phyloP scores from a whole-genome alignment of 2,113 vertebrate species.

The Pituophis catenifer region DNA sequence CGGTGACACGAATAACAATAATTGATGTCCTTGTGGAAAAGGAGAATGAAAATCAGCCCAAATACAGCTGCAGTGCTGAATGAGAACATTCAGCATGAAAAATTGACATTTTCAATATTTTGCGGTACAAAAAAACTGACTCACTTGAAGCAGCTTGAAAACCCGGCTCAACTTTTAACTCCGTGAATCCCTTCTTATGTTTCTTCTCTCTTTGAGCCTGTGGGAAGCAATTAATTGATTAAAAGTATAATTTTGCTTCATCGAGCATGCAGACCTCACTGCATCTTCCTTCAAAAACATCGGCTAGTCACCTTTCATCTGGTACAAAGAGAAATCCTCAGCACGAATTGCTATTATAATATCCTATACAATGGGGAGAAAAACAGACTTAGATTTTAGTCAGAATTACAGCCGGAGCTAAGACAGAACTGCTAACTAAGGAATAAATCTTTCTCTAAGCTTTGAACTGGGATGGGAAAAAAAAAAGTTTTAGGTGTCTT shows the following conservation, averaged over 20 bases:
- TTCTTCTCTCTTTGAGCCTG: not conserved
- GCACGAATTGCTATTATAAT: not conserved
- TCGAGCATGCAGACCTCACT: not conserved
- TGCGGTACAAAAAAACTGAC: not conserved
- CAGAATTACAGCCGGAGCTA: conserved; percentile 21
- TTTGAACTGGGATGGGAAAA: conserved; percentile 6
- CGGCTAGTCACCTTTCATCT: conserved; percentile 11
- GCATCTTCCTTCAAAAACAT: conserved; percentile 13
- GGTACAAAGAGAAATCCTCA: not conserved
- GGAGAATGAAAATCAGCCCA: not conserved
- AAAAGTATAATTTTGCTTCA: not conserved
- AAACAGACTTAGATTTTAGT: not conserved
- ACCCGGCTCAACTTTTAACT: not conserved
- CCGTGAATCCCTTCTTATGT: not conserved
- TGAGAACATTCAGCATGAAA: not conserved
- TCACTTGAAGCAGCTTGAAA: not conserved
- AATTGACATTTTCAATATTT: not conserved
- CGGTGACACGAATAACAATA: not conserved
- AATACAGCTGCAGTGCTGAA: not conserved
- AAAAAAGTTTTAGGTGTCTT: not conserved
- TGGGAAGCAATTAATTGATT: conserved; percentile 28
- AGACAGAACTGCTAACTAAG: not conserved
- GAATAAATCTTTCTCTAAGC: conserved; percentile 9
- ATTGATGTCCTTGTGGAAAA: not conserved
- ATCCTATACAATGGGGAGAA: conserved; percentile 15